A percentile compares a stretch with the other conserved stretches of the same genome.
phyloP scores from a whole-genome alignment of 1,140 invertebrate species.

The Tetragnatha versicolor region DNA sequence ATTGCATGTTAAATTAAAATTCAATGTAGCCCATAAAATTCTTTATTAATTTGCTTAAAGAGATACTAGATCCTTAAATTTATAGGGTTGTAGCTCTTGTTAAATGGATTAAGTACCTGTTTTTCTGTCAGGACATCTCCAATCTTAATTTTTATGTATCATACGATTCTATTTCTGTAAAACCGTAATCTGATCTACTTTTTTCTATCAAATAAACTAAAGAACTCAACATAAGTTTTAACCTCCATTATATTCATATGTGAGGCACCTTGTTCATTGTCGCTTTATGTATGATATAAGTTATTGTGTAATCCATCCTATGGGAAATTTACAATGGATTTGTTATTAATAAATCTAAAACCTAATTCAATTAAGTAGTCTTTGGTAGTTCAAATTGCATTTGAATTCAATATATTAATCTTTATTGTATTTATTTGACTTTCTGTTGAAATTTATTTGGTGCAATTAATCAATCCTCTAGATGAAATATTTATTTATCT shows the following conservation, averaged over 20 bases:
- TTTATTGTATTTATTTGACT: not conserved
- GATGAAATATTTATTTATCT: not conserved
- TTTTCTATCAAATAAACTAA: too few species aligned
- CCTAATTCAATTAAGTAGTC: not conserved
- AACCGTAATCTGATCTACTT: too few species aligned
- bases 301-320: too few species aligned
- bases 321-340: too few species aligned
- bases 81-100: not conserved
- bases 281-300: too few species aligned
- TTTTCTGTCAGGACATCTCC: too few species aligned
- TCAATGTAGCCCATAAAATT: conserved; percentile 11
- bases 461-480: not conserved
- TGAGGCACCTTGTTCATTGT: too few species aligned
- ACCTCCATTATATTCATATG: too few species aligned
- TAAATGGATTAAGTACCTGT: not conserved
- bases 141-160: too few species aligned
- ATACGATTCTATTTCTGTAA: too few species aligned
- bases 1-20: not conserved
- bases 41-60: conserved; percentile 8
- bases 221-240: too few species aligned
- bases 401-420: not conserved
- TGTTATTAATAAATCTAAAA: too few species aligned
- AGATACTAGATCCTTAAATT: conserved; percentile 2
- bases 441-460: not conserved
- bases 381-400: not conserved